Evolutionary conservation across 23 tunicate species (phyloP).

Genomic region (Botrylloides violaceus): DNA sequence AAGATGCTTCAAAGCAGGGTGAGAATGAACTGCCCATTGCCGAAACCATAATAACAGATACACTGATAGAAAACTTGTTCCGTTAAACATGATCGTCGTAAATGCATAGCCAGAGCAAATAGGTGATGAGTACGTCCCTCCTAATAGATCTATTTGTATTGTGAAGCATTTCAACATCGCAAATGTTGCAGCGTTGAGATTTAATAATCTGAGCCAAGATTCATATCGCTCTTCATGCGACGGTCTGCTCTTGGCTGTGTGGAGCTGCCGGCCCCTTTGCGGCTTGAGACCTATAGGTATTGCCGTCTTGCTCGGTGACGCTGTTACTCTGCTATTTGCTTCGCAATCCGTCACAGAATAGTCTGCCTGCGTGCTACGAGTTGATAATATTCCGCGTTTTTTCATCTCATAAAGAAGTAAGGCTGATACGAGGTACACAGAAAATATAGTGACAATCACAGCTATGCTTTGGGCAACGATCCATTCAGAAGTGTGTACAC

Average conservation of each 20-base stretch:
- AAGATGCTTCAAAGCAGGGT: constrained; percentile 17
- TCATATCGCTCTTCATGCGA: constrained; percentile 17
- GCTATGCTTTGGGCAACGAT: constrained; percentile 14
- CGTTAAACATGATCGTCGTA: constrained; percentile 1
- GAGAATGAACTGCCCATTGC: constrained; percentile 27
- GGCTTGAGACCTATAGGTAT: not conserved
- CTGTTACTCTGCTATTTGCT: not conserved
- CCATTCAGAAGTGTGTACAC: constrained; percentile 2
- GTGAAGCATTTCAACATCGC: constrained; percentile 15
- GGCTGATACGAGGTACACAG: constrained; percentile 3
- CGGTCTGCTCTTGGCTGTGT: not conserved
- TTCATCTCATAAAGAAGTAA: not conserved
- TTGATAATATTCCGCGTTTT: not conserved
- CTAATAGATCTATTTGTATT: constrained; percentile 8
- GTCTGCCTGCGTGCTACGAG: not conserved
- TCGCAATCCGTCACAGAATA: not conserved
- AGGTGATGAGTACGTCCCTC: not conserved
- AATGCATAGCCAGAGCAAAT: constrained; percentile 5
- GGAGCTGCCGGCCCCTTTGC: not conserved
- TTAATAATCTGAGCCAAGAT: constrained; percentile 12
- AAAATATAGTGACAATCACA: not conserved
- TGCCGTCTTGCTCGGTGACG: not conserved
- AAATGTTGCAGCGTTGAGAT: constrained; percentile 4
- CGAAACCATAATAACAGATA: constrained; percentile 13
- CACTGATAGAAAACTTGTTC: constrained; percentile 13